A percentile compares a stretch with the other conserved stretches of the same genome.
Evolutionary conservation across 2,113 vertebrate species (phyloP).

Genomic region (Hepsetus odoe): DNA sequence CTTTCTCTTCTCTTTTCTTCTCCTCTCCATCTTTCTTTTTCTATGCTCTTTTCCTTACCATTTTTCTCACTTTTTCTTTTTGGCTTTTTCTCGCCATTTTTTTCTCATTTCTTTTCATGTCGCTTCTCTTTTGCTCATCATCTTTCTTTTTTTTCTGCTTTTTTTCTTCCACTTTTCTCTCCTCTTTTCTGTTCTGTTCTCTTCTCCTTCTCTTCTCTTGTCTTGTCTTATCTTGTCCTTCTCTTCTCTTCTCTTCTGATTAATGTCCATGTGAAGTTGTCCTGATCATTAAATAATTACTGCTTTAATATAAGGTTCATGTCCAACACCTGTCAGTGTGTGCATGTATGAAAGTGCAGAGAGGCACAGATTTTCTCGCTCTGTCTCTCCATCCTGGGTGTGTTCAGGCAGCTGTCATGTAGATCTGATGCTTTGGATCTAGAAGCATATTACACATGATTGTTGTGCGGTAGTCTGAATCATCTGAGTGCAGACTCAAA

Average conservation of each 20-base stretch:
- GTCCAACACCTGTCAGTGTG: background rate
- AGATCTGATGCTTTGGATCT: background rate
- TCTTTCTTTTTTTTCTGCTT: background rate
- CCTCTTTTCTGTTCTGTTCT: background rate
- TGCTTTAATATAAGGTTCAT: background rate
- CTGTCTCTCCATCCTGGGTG: background rate
- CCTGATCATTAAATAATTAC: background rate
- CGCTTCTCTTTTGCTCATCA: background rate
- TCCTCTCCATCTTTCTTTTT: background rate
- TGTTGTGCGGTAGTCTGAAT: background rate
- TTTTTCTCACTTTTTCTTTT: background rate
- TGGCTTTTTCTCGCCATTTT: background rate
- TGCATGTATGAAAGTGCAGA: too few relatives aligned
- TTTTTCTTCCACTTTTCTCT: background rate
- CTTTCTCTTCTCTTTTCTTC: background rate
- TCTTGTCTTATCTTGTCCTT: too few relatives aligned
- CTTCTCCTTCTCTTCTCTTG: too few relatives aligned
- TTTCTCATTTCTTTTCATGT: constrained; percentile 49
- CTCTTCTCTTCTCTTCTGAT: too few relatives aligned
- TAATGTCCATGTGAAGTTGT: background rate
- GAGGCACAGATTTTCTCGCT: background rate
- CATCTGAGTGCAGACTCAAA: background rate
- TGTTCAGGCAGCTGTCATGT: background rate
- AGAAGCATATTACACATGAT: background rate
- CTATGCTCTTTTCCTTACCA: background rate